Evolutionary conservation across 2,888 invertebrate species (phyloP).

Genomic region (Ormyrus nitidulus): DNA sequence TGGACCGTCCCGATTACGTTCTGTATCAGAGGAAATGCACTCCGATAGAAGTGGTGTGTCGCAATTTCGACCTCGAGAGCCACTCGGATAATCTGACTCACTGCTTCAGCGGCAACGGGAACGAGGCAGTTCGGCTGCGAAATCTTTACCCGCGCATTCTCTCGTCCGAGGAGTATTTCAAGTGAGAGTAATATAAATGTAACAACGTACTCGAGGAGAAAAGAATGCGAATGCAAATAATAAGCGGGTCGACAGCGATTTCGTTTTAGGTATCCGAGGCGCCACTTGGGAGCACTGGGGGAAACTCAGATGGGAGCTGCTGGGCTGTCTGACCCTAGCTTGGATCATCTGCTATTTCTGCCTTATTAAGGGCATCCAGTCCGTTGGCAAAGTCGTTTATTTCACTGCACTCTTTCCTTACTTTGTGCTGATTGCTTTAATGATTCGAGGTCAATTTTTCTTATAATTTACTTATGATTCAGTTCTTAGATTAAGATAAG

Average conservation of each 20-base stretch:
- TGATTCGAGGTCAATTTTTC: conserved; percentile 72
- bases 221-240: conserved; percentile 25
- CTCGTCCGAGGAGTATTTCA: conserved; percentile 83
- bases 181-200: conserved; percentile 75
- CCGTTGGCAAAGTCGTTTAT: conserved; percentile 90
- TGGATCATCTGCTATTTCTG: conserved; percentile 92
- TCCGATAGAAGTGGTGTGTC: conserved; percentile 77
- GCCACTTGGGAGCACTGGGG: conserved; percentile 87
- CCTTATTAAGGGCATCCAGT: conserved; percentile 91
- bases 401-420: conserved; percentile 86
- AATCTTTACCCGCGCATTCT: conserved; percentile 78
- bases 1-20: conserved; percentile 74
- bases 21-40: conserved; percentile 78
- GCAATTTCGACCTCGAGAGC: conserved; percentile 68
- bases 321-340: conserved; percentile 84
- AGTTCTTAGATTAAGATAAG: too few species aligned
- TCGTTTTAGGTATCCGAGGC: conserved; percentile 86
- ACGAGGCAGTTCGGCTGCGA: conserved; percentile 75
- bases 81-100: conserved; percentile 74
- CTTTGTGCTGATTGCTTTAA: conserved; percentile 81
- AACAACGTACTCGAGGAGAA: background rate
- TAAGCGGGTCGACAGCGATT: conserved; percentile 78
- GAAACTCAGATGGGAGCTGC: conserved; percentile 87
- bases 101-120: conserved; percentile 73
- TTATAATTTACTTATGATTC: background rate